Conservation (phyloP, 2,797 vertebrate species). For the Hydrocynus forskahlii region DNA sequence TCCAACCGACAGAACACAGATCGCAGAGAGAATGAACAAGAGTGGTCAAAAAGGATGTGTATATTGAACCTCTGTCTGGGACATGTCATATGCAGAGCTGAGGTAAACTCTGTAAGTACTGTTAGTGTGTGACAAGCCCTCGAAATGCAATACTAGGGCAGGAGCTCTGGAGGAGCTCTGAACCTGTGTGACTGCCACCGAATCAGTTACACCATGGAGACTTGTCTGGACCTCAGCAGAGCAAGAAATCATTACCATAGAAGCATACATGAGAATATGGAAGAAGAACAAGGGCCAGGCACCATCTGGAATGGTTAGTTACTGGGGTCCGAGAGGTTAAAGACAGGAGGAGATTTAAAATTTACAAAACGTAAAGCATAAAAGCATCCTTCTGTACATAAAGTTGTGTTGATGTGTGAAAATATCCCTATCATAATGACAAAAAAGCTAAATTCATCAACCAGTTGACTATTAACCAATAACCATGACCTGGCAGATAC, state of each 20-base stretch:
- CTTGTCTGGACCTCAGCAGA: slow-evolving; percentile 6
- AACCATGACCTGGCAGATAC: not conserved
- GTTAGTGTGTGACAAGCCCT: not conserved
- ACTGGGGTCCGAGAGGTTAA: not conserved
- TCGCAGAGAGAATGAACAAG: slow-evolving; percentile 82
- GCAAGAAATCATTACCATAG: not conserved
- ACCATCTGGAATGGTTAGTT: not conserved
- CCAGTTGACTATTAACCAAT: too few species aligned
- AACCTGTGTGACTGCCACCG: not conserved
- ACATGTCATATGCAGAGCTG: not conserved
- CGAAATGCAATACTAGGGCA: not conserved
- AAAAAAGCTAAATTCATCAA: slow-evolving; percentile 8
- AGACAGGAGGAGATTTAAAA: not conserved
- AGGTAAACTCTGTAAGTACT: not conserved
- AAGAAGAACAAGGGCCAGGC: not conserved
- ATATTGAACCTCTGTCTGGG: not conserved
- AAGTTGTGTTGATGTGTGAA: slow-evolving; percentile 13
- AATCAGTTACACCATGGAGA: not conserved
- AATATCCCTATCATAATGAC: slow-evolving; percentile 1
- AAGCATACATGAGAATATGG: slow-evolving; percentile 3
- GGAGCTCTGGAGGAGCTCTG: not conserved
- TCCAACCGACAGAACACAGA: slow-evolving; percentile 78
- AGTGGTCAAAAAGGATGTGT: slow-evolving; percentile 66
- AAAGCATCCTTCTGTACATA: not conserved
- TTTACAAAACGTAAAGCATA: not conserved